Base-by-base conservation (phyloP, 1,140 invertebrate genomes). In the Diorhabda carinulata region DNA sequence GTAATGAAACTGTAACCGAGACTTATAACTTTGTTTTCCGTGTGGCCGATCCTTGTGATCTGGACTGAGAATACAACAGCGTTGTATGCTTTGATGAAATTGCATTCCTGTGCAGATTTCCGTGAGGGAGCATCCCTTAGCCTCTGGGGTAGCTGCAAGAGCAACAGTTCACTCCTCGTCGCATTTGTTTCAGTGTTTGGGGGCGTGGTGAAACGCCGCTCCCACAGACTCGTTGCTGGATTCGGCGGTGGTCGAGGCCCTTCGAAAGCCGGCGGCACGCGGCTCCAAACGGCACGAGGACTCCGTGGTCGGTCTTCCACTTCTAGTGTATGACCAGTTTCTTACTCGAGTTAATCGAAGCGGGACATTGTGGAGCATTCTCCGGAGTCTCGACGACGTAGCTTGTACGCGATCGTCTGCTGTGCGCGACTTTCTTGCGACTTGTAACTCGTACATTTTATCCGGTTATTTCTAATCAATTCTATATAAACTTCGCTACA, bases 1-100 rank as follows among this genome's bases (percentile, higher is more conserved):
- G 70, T 74, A 79, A 79, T 80, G 78, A 80, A 80, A 79, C 74
- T 72, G 78, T 77, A 79, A 80, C 77, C 78, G 72, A 78, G 78
- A 80, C 77, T 79, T 78, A 81, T 81, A 81, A 81, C 78, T 81
- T 80, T 78, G 78, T 80, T 80, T 81, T 81, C 79, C 78, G 73
- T 79, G 76, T 78, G 79, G 78, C 74, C 78, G 79, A 73, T 68
- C 75, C 77, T 71, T 79, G 78, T 80, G 79, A 80, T 80, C 77
- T 74, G 74, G 76, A 77, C 74, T 78, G 69, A 77, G 75, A 78
- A 77, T 73, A 76, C 72, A 73, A 74, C 76, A 69, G 74, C 72
- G 74, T 71, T 77, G 72, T 77, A 73, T 76, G 78, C 78, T 77
- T 79, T 79, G 78, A 78, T 80, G 78, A 81, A 78, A 79, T 81